A percentile compares a stretch with the other conserved stretches of the same genome.
Evolutionary conservation across 2,113 vertebrate species (phyloP).

Genomic region (Protobothrops mucrosquamatus): DNA sequence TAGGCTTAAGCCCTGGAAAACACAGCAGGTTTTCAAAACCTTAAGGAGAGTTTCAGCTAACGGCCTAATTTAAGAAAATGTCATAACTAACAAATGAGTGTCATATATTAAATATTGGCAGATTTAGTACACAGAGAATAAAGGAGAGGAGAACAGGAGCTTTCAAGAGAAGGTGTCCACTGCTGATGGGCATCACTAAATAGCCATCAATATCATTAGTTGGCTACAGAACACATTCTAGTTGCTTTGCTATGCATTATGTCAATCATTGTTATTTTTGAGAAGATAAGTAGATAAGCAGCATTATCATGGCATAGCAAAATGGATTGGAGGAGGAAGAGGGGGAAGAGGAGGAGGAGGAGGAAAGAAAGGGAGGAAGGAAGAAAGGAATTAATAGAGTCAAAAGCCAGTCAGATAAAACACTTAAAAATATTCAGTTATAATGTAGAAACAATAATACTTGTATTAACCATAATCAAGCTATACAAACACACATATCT

Average conservation of each 20-base stretch:
- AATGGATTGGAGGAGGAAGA: not conserved
- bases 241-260: not conserved
- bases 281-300: not conserved
- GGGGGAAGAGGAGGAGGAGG: not conserved
- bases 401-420: not conserved
- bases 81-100: not conserved
- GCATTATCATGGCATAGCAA: no score
- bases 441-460: not conserved
- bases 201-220: not conserved
- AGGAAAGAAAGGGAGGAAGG: not conserved
- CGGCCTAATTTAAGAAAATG: slow-evolving; percentile 34
- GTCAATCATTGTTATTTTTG: not conserved
- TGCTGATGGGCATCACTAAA: not conserved
- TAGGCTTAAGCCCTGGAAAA: slow-evolving; percentile 7
- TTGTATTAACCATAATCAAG: not conserved
- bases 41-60: not conserved
- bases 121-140: not conserved
- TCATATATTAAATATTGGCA: slow-evolving; percentile 2
- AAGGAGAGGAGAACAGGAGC: not conserved
- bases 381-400: not conserved
- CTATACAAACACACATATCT: not conserved
- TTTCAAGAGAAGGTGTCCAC: not conserved
- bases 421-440: no score
- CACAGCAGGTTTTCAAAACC: not conserved
- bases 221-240: not conserved